A percentile compares a stretch with the other conserved stretches of the same genome.
phyloP scores from a whole-genome alignment of 1,140 invertebrate species.

The Drosophila watanabei region DNA sequence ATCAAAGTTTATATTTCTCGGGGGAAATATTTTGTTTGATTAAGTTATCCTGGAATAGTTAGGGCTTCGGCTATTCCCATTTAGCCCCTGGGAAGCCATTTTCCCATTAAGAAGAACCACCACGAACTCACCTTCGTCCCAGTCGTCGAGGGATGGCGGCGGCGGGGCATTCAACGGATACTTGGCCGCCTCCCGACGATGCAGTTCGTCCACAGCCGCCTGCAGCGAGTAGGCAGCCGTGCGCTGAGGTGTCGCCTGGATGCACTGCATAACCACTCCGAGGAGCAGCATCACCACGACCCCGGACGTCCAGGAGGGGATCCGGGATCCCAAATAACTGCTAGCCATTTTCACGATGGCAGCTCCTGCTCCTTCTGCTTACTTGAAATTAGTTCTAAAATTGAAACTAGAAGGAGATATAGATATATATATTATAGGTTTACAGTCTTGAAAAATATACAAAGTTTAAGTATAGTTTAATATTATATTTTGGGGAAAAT shows the following conservation, averaged over 20 bases:
- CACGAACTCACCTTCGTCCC: slow-evolving; percentile 83
- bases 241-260: slow-evolving; percentile 62
- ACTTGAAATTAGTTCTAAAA: background rate
- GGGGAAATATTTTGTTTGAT: slow-evolving; percentile 27
- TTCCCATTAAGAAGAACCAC: slow-evolving; percentile 8
- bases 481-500: no score
- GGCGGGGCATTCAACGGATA: slow-evolving; percentile 79
- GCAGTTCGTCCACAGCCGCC: slow-evolving; percentile 82
- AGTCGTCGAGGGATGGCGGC: slow-evolving; percentile 68
- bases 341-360: slow-evolving; percentile 39
- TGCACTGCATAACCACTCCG: slow-evolving; percentile 30
- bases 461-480: no score
- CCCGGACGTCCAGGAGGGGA: background rate
- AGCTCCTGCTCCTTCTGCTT: slow-evolving; percentile 4
- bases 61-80: slow-evolving; percentile 6
- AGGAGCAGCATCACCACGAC: slow-evolving; percentile 22
- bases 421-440: background rate
- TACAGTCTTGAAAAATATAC: no score
- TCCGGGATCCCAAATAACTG: slow-evolving; percentile 26
- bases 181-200: slow-evolving; percentile 79
- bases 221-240: slow-evolving; percentile 76
- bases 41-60: slow-evolving; percentile 23
- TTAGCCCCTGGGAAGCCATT: slow-evolving; percentile 1
- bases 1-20: slow-evolving; percentile 33
- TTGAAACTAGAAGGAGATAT: background rate